Conservation (phyloP, 2,113 vertebrate genomes). For the Setophaga coronata region DNA sequence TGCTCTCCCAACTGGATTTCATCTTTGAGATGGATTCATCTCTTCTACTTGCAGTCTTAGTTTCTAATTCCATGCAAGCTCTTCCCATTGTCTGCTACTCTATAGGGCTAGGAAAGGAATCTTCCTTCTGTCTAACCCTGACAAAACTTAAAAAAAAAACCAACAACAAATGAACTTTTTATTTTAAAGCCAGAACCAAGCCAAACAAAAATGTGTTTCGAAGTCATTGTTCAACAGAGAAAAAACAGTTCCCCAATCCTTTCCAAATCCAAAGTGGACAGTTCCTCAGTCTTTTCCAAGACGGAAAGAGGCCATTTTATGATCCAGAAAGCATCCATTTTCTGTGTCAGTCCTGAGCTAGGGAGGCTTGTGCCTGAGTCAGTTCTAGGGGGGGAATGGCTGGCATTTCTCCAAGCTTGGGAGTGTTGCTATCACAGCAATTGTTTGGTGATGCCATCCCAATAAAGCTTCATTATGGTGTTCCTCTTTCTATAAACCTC, state of each 20-base stretch:
- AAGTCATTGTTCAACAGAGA: neutral
- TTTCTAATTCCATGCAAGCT: neutral
- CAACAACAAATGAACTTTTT: neutral
- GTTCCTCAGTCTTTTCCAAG: conserved; percentile 37
- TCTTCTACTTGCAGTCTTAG: neutral
- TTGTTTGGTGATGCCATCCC: conserved; percentile 58
- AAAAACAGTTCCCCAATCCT: neutral
- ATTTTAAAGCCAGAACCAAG: neutral
- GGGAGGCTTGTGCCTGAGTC: conserved; percentile 46
- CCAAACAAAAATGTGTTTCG: neutral
- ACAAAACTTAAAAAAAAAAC: neutral
- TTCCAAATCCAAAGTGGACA: conserved; percentile 18
- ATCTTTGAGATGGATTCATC: neutral
- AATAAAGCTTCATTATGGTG: conserved; percentile 62
- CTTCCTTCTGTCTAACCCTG: neutral
- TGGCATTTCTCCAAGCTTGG: conserved; percentile 54
- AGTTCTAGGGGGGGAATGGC: conserved; percentile 42
- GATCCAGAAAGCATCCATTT: conserved; percentile 64
- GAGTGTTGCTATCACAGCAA: conserved; percentile 61
- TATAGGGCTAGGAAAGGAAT: neutral
- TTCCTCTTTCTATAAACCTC: conserved; percentile 74
- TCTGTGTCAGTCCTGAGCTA: conserved; percentile 37
- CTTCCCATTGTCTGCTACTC: neutral
- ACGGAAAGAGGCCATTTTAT: conserved; percentile 51
- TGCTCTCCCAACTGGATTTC: neutral